These are phyloP conservation scores for Brachyhypopomus occidentalis DNA, from an alignment of 2,113 vertebrate genomes.

Conservation along the genomic window DNA sequence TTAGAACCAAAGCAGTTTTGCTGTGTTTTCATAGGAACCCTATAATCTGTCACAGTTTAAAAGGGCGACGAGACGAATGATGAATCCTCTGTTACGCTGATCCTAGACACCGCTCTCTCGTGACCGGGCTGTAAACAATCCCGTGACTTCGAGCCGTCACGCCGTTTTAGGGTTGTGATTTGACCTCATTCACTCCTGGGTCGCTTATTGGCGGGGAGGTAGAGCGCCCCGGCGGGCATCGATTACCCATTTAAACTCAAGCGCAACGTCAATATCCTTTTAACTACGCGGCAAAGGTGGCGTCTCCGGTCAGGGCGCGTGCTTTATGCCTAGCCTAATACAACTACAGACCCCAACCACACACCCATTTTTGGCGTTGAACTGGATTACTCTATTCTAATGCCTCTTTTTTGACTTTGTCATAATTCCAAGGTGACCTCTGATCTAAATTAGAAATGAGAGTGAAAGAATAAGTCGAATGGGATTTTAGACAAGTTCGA, in stretches of 20 bases:
- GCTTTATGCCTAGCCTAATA: too few relatives aligned
- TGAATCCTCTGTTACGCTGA: too few relatives aligned
- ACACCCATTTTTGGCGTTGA: neutral
- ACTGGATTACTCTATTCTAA: neutral
- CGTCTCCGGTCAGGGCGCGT: neutral
- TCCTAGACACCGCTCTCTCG: neutral
- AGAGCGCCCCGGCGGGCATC: neutral
- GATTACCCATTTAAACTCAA: neutral
- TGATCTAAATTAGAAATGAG: neutral
- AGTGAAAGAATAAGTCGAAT: neutral
- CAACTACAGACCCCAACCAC: too few relatives aligned
- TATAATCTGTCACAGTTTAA: neutral
- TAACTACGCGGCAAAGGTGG: neutral
- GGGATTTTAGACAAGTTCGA: too few relatives aligned
- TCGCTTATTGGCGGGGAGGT: neutral
- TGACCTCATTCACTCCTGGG: neutral
- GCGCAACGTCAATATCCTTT: slow-evolving; percentile 5
- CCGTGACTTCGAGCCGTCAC: neutral
- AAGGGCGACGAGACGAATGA: neutral
- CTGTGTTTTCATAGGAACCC: too few relatives aligned
- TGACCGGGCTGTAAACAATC: neutral
- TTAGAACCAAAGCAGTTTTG: too few relatives aligned
- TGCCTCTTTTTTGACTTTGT: neutral
- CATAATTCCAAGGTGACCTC: slow-evolving; percentile 10
- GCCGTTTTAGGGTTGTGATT: neutral